Base-by-base conservation (phyloP, 2,797 vertebrate genomes). In the Cryptoblepharus egeriae region DNA sequence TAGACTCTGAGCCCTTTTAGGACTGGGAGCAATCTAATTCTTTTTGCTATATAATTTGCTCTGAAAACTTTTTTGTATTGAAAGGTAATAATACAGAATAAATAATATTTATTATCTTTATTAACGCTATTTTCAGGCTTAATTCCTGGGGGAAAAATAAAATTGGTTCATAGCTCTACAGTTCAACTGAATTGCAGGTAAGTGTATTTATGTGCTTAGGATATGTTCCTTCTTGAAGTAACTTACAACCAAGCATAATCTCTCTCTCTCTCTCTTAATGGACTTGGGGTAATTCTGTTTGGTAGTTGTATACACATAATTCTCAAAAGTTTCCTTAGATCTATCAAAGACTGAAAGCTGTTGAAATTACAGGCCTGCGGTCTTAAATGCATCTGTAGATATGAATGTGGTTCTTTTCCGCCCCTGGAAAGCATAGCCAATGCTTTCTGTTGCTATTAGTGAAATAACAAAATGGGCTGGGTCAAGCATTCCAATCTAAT, bases 81-180 rank as follows among this genome's bases (percentile, higher is more conserved):
- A 18, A 52, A 18, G 15, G 15, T 15, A 52, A 15, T 52, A 18
- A 49, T 49, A 2, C 45, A 15, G 4, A 52, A 52, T 52, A 52
- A 15, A 49, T 49, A 49, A 49, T 49, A 49, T 45, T 49, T 49
- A 49, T 49, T 49, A 49, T 52, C 13, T 15, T 52, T 52, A 52
- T 52, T 52, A 52, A 13, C 18, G 18, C 49, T 52, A 28, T 87
- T 88, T 90, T 26, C 87, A 99, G 98, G 98, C 80, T 95, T 99
- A 85, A 95, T 97, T 73, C 98, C 98, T 11, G 98, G 98, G 30
- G 97, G 98, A 16, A 98, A 96, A 94, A 96, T 99, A 13, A 99
- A 99, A 89, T 88, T 99, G 87, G 97, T 98, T n/a, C 98, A 98
- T 93, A 99, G 98, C 75, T 96, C 97, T 22, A 93, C 93, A 30